Evolutionary conservation across 2,113 vertebrate species (phyloP).

Genomic region (Boleophthalmus pectinirostris): DNA sequence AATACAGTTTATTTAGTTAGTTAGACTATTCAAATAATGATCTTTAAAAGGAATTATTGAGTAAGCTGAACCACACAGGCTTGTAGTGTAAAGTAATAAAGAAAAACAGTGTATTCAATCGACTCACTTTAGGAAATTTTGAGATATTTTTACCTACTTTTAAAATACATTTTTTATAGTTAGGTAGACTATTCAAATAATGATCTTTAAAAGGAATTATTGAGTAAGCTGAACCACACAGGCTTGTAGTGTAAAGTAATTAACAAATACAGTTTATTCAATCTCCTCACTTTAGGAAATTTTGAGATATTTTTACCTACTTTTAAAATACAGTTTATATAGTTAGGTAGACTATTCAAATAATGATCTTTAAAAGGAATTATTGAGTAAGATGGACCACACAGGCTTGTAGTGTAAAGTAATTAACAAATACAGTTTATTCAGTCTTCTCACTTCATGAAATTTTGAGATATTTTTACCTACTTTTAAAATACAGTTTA

Average conservation of each 20-base stretch:
- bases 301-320: not conserved
- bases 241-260: too few relatives aligned
- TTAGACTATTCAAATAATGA: not conserved
- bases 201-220: not conserved
- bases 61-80: too few relatives aligned
- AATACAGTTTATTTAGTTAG: not conserved
- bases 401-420: too few relatives aligned
- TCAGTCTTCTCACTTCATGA: not conserved
- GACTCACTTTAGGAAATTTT: not conserved
- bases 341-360: not conserved
- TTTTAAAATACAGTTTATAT: not conserved
- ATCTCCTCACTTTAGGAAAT: not conserved
- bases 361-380: not conserved
- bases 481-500: not conserved
- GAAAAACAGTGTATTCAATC: too few relatives aligned
- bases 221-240: too few relatives aligned
- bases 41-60: too few relatives aligned
- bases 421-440: too few relatives aligned
- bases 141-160: not conserved
- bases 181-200: not conserved
- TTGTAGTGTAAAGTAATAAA: too few relatives aligned
- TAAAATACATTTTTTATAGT: not conserved
- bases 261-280: too few relatives aligned
- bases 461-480: not conserved
- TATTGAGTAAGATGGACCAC: too few relatives aligned